A percentile compares a stretch with the other conserved stretches of the same genome.
Evolutionary conservation across 2,113 vertebrate species (phyloP).

Genomic region (Charina bottae): DNA sequence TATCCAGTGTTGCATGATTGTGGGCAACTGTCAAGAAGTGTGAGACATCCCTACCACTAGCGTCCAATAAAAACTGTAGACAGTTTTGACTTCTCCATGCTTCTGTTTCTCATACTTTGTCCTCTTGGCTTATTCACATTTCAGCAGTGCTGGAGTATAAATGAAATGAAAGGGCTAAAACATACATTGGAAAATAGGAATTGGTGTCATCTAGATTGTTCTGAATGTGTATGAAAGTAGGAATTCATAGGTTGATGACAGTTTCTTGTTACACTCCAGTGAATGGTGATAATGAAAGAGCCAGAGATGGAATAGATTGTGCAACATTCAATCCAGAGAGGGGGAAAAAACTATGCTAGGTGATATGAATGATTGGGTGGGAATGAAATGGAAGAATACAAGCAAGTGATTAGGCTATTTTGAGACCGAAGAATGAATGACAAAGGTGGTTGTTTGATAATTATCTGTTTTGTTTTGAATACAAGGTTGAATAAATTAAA

Average conservation of each 20-base stretch:
- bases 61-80: not conserved
- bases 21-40: not conserved
- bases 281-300: not conserved
- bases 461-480: not conserved
- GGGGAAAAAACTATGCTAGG: not conserved
- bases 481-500: not conserved
- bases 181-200: not conserved
- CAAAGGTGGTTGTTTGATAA: not conserved
- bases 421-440: not conserved
- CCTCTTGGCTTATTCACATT: not conserved
- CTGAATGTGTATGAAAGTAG: not conserved
- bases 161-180: not conserved
- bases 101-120: not conserved
- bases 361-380: not conserved
- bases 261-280: not conserved
- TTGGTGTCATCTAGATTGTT: not conserved
- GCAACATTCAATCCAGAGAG: not conserved
- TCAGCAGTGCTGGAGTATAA: not conserved
- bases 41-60: not conserved
- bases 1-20: constrained; percentile 2
- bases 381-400: not conserved
- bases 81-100: not conserved
- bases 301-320: not conserved
- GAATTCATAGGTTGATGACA: no score
- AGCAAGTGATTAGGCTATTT: not conserved